Evolutionary conservation across 1,140 invertebrate genomes (phyloP).

Genomic region (Zaprionus tsacasi): DNA sequence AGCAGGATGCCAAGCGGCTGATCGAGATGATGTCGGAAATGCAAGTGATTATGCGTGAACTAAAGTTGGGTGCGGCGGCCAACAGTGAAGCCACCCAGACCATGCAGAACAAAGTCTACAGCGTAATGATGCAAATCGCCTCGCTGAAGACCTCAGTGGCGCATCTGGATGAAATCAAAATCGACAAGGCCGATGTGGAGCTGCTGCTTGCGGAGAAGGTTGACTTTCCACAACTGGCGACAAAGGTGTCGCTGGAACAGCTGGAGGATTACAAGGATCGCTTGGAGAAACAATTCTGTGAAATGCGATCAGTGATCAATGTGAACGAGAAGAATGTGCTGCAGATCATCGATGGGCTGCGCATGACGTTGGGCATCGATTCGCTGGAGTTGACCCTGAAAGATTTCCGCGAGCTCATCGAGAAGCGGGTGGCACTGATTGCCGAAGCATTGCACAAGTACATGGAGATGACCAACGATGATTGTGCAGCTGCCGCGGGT

Average conservation of each 20-base stretch:
- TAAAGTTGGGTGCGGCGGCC: constrained; percentile 32
- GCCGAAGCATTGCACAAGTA: constrained; percentile 87
- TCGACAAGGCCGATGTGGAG: constrained; percentile 88
- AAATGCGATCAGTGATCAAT: constrained; percentile 87
- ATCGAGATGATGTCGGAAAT: constrained; percentile 62
- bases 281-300: constrained; percentile 86
- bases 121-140: constrained; percentile 24
- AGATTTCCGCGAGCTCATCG: constrained; percentile 88
- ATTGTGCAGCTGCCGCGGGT: constrained; percentile 89
- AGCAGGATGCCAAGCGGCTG: constrained; percentile 61
- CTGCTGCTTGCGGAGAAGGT: constrained; percentile 90
- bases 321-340: constrained; percentile 87
- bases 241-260: constrained; percentile 89
- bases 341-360: constrained; percentile 88
- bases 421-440: constrained; percentile 86
- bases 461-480: constrained; percentile 84
- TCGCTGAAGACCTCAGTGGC: constrained; percentile 38
- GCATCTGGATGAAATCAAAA: constrained; percentile 83
- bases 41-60: constrained; percentile 48
- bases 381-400: constrained; percentile 88
- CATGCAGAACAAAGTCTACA: constrained; percentile 34
- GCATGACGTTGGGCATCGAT: constrained; percentile 88
- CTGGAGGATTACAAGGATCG: constrained; percentile 88
- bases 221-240: constrained; percentile 87
- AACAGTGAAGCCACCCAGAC: constrained; percentile 36